Evolutionary conservation across 1,140 invertebrate species (phyloP).

Genomic region (Drosophila truncata): DNA sequence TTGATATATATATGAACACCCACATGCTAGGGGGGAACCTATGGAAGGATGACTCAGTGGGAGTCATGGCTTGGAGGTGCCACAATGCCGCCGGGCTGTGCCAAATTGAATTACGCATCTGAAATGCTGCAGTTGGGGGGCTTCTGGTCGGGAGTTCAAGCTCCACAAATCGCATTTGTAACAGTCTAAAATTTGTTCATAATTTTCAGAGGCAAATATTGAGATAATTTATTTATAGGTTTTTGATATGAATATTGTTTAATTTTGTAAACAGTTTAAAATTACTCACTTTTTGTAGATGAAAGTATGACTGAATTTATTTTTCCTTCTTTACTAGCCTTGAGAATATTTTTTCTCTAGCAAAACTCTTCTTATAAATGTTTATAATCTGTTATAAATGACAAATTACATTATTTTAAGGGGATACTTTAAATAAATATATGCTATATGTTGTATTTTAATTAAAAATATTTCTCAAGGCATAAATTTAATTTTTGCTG

Average conservation of each 20-base stretch:
- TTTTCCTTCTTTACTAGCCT: no score
- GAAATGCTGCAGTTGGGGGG: constrained; percentile 20
- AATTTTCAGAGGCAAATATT: background rate
- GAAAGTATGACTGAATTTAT: background rate
- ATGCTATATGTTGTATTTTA: no score
- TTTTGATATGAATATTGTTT: background rate
- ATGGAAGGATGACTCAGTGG: constrained; percentile 55
- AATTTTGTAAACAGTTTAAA: background rate
- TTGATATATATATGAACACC: background rate
- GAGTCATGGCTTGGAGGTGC: constrained; percentile 21
- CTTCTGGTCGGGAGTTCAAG: constrained; percentile 41
- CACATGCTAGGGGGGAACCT: background rate
- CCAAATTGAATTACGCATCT: constrained; percentile 49
- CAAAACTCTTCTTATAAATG: no score
- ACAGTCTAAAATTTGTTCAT: background rate
- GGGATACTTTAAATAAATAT: no score
- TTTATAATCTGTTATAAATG: no score
- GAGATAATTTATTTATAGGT: background rate
- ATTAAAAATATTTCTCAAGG: no score
- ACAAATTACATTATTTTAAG: no score
- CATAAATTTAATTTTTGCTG: no score
- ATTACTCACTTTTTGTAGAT: background rate
- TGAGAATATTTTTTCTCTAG: no score
- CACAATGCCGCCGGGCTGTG: constrained; percentile 1
- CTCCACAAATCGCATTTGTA: constrained; percentile 40